Percentiles rank a stretch among this genome's conserved stretches.
Evolutionary conservation across 2,113 vertebrate species (phyloP).

Genomic region (Phoxinus phoxinus): DNA sequence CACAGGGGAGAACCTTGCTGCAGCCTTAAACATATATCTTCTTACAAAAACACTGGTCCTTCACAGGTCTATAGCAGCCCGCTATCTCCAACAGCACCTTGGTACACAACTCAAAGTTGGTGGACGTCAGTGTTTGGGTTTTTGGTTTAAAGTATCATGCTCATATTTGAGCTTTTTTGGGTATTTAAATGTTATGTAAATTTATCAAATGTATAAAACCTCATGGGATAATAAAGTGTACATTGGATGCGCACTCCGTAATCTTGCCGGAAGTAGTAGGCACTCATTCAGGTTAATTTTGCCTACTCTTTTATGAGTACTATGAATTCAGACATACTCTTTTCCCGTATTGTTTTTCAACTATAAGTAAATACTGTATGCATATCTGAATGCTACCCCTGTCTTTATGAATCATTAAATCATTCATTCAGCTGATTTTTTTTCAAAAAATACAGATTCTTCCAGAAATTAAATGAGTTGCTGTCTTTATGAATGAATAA

Average conservation of each 20-base stretch:
- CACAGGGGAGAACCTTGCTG: constrained; percentile 8
- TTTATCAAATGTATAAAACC: neutral
- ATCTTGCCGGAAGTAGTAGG: no score
- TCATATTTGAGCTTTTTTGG: neutral
- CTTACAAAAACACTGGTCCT: constrained; percentile 45
- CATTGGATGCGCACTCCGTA: no score
- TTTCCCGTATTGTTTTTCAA: neutral
- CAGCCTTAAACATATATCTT: constrained; percentile 49
- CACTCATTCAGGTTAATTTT: neutral
- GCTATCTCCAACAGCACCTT: neutral
- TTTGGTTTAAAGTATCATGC: neutral
- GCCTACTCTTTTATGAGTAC: neutral
- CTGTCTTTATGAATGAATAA: neutral
- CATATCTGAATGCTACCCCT: neutral
- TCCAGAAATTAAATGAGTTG: neutral
- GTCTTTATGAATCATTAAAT: neutral
- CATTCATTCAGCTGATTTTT: neutral
- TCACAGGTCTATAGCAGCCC: constrained; percentile 5
- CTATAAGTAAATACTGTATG: neutral
- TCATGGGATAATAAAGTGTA: no score
- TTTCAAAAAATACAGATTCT: neutral
- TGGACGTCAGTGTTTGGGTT: neutral
- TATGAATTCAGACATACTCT: neutral
- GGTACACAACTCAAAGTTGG: neutral
- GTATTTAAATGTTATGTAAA: neutral